A percentile compares a stretch with the other conserved stretches of the same genome.
Evolutionary conservation across 1,140 invertebrate species (phyloP).

Genomic region (silkworm (Bombyx mori)): DNA sequence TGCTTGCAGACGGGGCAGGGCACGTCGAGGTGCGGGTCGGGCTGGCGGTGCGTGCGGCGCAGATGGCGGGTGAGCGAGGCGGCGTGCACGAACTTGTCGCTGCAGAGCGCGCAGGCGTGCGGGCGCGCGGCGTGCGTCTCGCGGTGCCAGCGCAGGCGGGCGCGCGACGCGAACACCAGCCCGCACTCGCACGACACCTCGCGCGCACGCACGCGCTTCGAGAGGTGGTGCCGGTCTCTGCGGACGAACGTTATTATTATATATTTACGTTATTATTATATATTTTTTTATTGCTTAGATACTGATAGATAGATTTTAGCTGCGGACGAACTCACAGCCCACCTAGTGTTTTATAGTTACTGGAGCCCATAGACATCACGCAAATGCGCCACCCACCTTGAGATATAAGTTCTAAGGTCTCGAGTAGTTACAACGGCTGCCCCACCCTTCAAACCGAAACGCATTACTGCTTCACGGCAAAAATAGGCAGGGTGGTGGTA

Average conservation of each 20-base stretch:
- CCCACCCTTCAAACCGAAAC: too few relatives aligned
- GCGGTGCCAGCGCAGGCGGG: conserved; percentile 87
- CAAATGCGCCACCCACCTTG: too few relatives aligned
- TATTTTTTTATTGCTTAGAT: too few relatives aligned
- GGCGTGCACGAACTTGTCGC: conserved; percentile 86
- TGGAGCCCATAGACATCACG: too few relatives aligned
- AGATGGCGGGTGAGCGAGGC: conserved; percentile 88
- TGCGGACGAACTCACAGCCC: too few relatives aligned
- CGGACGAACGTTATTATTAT: neutral
- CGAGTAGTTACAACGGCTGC: too few relatives aligned
- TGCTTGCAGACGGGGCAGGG: conserved; percentile 86
- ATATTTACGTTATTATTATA: too few relatives aligned
- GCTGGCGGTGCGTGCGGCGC: conserved; percentile 77
- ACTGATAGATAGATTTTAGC: too few relatives aligned
- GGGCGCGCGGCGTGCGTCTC: conserved; percentile 87
- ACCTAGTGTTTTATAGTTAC: too few relatives aligned
- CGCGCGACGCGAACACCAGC: conserved; percentile 84
- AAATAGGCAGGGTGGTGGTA: too few relatives aligned
- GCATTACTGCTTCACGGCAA: too few relatives aligned
- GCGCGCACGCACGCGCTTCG: conserved; percentile 61
- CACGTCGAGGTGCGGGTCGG: conserved; percentile 76
- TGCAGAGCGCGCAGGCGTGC: conserved; percentile 86
- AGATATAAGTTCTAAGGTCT: too few relatives aligned
- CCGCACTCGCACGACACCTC: conserved; percentile 88
- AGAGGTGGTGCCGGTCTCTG: conserved; percentile 58